Percentiles rank a stretch among this genome's conserved stretches.
These are phyloP conservation scores for Chelonoidis abingdonii DNA, from an alignment of 2,113 vertebrate genomes.

Conservation along the genomic window DNA sequence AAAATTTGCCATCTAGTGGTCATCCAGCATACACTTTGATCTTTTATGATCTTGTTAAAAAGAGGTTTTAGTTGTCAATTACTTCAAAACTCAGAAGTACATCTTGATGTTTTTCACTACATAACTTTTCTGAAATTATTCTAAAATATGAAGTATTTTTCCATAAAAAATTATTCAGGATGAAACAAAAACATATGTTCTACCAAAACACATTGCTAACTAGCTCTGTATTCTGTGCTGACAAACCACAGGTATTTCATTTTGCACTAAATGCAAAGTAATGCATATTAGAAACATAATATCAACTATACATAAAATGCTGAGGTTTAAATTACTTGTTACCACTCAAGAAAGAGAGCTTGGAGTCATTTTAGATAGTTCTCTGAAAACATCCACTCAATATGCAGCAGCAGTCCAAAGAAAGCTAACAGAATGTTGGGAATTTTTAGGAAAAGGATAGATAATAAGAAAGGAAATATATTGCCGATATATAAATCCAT, in stretches of 20 bases:
- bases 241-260: neutral
- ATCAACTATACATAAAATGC: too few relatives aligned
- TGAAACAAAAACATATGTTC: neutral
- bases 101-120: neutral
- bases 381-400: too few relatives aligned
- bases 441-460: too few relatives aligned
- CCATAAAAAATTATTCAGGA: accelerated
- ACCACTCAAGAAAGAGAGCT: too few relatives aligned
- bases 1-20: constrained; percentile 59
- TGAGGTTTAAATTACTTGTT: too few relatives aligned
- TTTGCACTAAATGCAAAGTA: accelerated
- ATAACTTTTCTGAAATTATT: accelerated
- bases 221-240: neutral
- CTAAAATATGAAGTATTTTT: neutral
- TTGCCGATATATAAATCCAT: too few relatives aligned
- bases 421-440: too few relatives aligned
- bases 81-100: neutral
- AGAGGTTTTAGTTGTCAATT: neutral
- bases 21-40: neutral
- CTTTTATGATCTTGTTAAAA: neutral
- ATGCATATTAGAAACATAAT: too few relatives aligned
- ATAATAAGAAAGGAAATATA: too few relatives aligned
- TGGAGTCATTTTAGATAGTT: too few relatives aligned
- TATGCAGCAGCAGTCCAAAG: too few relatives aligned
- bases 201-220: neutral